phyloP scores from a whole-genome alignment of 2,888 invertebrate species.

The Cylindroiulus punctatus region DNA sequence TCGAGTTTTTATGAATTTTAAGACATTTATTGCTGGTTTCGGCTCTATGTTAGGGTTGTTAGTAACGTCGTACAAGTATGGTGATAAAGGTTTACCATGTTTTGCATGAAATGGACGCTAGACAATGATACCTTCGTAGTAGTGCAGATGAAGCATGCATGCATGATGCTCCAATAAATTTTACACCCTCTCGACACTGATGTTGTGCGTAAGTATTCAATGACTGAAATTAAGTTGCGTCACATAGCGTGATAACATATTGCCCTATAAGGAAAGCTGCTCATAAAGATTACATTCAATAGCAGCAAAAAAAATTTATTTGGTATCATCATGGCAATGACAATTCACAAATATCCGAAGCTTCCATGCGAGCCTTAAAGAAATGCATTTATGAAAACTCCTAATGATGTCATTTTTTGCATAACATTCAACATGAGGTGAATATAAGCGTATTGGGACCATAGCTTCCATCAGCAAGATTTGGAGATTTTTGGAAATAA shows the following conservation, averaged over 20 bases:
- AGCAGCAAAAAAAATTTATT: background rate
- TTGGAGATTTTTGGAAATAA: background rate
- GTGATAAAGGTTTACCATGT: too few species aligned
- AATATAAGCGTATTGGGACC: background rate
- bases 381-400: background rate
- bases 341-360: background rate
- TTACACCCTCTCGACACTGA: background rate
- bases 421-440: background rate
- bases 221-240: background rate
- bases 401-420: background rate
- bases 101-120: too few species aligned
- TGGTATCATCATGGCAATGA: background rate
- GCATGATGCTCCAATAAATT: background rate
- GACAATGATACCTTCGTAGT: too few species aligned
- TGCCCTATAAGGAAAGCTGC: too few species aligned
- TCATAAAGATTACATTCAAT: background rate
- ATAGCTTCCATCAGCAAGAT: background rate
- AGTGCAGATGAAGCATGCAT: background rate
- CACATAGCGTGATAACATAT: background rate
- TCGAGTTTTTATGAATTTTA: too few species aligned
- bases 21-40: too few species aligned
- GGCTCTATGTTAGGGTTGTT: too few species aligned
- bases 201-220: background rate
- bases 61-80: too few species aligned
- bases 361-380: background rate